These are phyloP conservation scores for Corbicula japonica DNA, from an alignment of 2,888 invertebrate species.

Conservation along the genomic window DNA sequence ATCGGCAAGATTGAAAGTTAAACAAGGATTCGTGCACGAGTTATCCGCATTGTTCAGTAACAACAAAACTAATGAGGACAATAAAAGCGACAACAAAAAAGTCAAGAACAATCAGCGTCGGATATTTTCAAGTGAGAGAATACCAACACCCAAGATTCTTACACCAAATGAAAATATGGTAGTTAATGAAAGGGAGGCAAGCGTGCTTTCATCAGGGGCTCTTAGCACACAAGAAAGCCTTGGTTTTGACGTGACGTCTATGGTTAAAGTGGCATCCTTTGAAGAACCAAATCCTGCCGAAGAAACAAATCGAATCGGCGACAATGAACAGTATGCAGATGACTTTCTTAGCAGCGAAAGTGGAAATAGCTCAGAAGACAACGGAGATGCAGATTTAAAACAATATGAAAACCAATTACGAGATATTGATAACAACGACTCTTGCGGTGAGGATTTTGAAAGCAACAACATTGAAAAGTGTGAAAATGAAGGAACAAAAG, in stretches of 20 bases:
- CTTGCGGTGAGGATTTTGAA: conserved; percentile 7
- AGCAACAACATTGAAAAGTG: not conserved
- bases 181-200: not conserved
- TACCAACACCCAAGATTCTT: conserved; percentile 9
- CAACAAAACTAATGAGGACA: not conserved
- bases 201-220: not conserved
- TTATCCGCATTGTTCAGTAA: conserved; percentile 48
- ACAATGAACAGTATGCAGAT: not conserved
- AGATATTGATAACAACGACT: not conserved
- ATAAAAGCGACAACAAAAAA: not conserved
- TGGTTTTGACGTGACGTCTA: conserved; percentile 53
- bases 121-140: conserved; percentile 4
- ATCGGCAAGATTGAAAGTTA: conserved; percentile 45
- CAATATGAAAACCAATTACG: conserved; percentile 11
- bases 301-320: not conserved
- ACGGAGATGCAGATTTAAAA: not conserved
- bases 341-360: too few species aligned
- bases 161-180: conserved; percentile 46
- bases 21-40: conserved; percentile 61
- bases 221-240: conserved; percentile 21
- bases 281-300: not conserved
- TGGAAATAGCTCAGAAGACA: too few species aligned
- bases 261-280: conserved; percentile 33
- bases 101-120: not conserved
- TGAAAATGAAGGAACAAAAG: conserved; percentile 2